Conservation (phyloP, 2,888 invertebrate species). For the Mallateleia sp. region DNA sequence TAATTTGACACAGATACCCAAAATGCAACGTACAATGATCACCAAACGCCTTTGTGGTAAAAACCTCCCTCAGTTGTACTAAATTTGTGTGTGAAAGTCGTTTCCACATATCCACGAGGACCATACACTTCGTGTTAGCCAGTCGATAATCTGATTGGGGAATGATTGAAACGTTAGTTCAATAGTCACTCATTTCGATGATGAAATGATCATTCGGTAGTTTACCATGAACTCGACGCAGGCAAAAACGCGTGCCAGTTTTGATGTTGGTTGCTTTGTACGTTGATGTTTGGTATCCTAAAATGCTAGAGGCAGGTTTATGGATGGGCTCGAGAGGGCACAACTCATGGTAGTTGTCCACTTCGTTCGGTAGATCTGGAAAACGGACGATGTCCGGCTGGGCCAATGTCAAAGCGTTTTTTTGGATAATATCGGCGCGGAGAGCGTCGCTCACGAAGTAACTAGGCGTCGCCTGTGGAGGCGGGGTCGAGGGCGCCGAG, state of each 20-base stretch:
- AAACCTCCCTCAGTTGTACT: slow-evolving; percentile 97
- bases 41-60: slow-evolving; percentile 98
- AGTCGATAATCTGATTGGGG: slow-evolving; percentile 93
- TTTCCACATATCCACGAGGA: slow-evolving; percentile 98
- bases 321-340: slow-evolving; percentile 95
- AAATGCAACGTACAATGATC: slow-evolving; percentile 95
- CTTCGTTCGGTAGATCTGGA: slow-evolving; percentile 95
- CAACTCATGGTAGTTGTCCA: slow-evolving; percentile 97
- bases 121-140: slow-evolving; percentile 95
- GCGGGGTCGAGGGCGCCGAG: slow-evolving; percentile 87
- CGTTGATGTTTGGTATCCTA: slow-evolving; percentile 95
- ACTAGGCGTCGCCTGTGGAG: slow-evolving; percentile 90
- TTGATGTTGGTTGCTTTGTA: slow-evolving; percentile 97
- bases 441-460: slow-evolving; percentile 97
- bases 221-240: slow-evolving; percentile 96
- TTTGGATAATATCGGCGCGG: slow-evolving; percentile 94
- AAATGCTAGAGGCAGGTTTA: slow-evolving; percentile 92
- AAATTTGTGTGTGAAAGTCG: slow-evolving; percentile 98
- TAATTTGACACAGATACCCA: too few relatives aligned
- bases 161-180: neutral
- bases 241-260: slow-evolving; percentile 95
- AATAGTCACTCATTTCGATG: neutral
- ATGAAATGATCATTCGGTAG: neutral
- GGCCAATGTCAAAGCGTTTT: slow-evolving; percentile 93
- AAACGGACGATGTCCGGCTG: slow-evolving; percentile 93